These are phyloP conservation scores for Drosophila mimica DNA, from an alignment of 2,888 invertebrate species.

Conservation along the genomic window DNA sequence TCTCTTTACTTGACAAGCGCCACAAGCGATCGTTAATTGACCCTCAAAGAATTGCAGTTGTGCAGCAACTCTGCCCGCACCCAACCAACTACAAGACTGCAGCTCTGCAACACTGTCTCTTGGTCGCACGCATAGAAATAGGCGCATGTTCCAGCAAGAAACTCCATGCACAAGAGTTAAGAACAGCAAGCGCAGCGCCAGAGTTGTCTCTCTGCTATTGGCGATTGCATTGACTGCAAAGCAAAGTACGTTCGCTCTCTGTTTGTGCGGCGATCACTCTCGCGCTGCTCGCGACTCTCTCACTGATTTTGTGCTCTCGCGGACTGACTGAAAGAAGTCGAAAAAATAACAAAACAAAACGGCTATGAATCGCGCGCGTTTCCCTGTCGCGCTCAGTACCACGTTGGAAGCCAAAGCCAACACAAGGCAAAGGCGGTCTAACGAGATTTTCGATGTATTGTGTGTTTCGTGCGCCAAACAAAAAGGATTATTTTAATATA, in stretches of 20 bases:
- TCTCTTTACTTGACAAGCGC: neutral
- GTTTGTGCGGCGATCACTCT: constrained; percentile 15
- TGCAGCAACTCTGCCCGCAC: neutral
- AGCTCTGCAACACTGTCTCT: constrained; percentile 1
- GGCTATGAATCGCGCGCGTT: constrained; percentile 29
- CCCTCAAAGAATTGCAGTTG: neutral
- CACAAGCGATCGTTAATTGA: neutral
- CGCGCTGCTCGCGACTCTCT: neutral
- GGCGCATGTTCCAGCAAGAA: neutral
- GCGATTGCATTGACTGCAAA: neutral
- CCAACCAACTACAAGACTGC: neutral
- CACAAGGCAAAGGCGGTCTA: constrained; percentile 48
- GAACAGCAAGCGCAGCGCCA: neutral
- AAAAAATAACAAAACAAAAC: constrained; percentile 26
- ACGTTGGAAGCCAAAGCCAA: constrained; percentile 47
- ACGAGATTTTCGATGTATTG: constrained; percentile 39
- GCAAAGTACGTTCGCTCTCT: neutral
- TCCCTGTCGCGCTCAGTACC: constrained; percentile 36
- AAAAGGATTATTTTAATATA: constrained; percentile 50
- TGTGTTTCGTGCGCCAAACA: constrained; percentile 16
- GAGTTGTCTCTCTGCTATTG: neutral
- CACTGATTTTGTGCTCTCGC: neutral
- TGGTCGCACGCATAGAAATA: neutral
- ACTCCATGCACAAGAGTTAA: neutral
- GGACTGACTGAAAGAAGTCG: constrained; percentile 12